Evolutionary conservation across 1,140 invertebrate genomes (phyloP), one percentile per base, ranked within the genome.

Genomic region (Leguminivora glycinivorella): DNA sequence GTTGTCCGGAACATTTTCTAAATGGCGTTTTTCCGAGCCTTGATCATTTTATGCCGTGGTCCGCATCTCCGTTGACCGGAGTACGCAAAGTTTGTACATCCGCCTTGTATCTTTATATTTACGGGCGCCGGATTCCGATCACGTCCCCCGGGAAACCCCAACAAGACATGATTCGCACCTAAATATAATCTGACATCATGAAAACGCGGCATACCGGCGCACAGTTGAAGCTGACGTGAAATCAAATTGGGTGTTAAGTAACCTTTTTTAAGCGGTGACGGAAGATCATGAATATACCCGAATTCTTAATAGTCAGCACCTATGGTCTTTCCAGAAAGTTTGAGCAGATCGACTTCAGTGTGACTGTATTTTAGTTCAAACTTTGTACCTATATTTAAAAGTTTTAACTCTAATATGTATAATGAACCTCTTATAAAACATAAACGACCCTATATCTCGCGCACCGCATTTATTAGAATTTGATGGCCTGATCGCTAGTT

Each of bases 131-230:
- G 70, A 84, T 83, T 82, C 86, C 60, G 63, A 72, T 81, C 82
- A 87, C 86, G 86, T 76, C 66, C 71, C 40, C 26, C 78, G 81
- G 81, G 81, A 75, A 82, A 82, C 80, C 84, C 82, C 77, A 71
- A 72, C 74, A 63, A 76, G 72, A 78, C 77, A 79, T 75, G 76
- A 75, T 71, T 71, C 71, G 80, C 80, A 82, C 77, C 77, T 76
- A 80, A 82, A 83, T 83, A 76, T 77, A 71, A 67, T 73, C 70
- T 79, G 81, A 84, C 80, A 81, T 82, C 83, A 79, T 75, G 70
- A 72, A 75, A 76, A 72, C 52, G 68, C 31, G 25, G 69, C 70
- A 34, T 26, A 74, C 69, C 66, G 26, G 29, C 38, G 68, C 66
- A 24, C 66, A 67, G 24, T 67, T 43, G 34, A 29, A 72, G 67